Evolutionary conservation across 2,797 vertebrate genomes (phyloP), one percentile per base, ranked within the genome.

Genomic region (Ctenopoma kingsleyae): DNA sequence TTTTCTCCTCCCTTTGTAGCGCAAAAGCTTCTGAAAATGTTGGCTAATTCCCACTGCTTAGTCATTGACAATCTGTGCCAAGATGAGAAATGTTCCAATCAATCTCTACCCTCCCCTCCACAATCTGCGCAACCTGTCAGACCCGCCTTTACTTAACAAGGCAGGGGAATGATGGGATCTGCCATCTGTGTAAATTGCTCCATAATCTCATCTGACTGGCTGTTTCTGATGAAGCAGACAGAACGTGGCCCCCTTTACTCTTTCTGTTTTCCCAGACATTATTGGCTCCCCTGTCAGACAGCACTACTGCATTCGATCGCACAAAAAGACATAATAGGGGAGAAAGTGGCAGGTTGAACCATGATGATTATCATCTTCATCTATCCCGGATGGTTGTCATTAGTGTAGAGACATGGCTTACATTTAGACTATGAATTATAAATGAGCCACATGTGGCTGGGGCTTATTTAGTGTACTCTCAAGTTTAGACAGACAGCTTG

Each of bases 161-260:
- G 67, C 81, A 80, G 66, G 64, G 74, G 67, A 89, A 86, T 82
- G 79, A 86, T 84, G 76, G 58, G 78, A 84, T 84, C 71, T 80
- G 83, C 81, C 81, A 87, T 88, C 82, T 89, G 89, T 84, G 81
- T 83, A 87, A 86, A 88, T 81, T 82, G 74, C 74, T 78, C 76
- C 58, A 73, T 88, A 85, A 90, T 90, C 87, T 89, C 82, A 65
- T 86, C 71, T 74, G 74, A 85, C 71, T 78, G 78, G n/a, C 58
- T 64, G 76, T 83, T 83, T 83, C 32, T 74, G 70, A 73, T 38
- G 63, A 72, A 67, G 49, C 74, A 64, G 75, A 70, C 71, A 48
- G 43, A 80, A 76, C 20, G 38, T 27, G 51, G 35, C 23, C 47
- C 46, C 16, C 36, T 77, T 67, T 19, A 47, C 67, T 49, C 66